Base-by-base conservation (phyloP, 2,888 invertebrate genomes). In the Sinohyriopsis cumingii region DNA sequence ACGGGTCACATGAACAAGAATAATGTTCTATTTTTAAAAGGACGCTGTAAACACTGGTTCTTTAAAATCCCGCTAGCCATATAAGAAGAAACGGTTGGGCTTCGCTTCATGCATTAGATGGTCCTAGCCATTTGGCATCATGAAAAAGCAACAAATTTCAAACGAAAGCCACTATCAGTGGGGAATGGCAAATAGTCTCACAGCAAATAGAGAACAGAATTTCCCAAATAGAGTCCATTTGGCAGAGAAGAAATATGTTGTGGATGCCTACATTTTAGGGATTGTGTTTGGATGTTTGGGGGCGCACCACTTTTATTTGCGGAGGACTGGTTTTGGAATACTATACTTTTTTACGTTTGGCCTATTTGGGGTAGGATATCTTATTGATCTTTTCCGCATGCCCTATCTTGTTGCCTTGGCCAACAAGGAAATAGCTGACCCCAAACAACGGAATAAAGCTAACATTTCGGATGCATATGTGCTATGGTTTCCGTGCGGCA, bases 321-420 rank as follows among this genome's bases (percentile, higher is more conserved):
- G 72, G 75, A 65, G 78, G 54, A 72, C 73, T 18, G 67, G 68
- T 20, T 82, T 75, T 63, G 82, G 82, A 1, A 72, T 81, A 19
- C 59, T 80, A 22, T 84, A 84, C 65, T 70, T 84, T 28, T 77
- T 80, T 63, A 84, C 82, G 19, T 71, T 81, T 45, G 82, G 82
- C 0, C 71, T 84, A 12, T n/a, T 72, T 7, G 84, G 84, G 6
- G 68, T 65, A 25, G 84, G 84, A 18, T 84, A 73, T 57, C 56
- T 83, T 1, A 68, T 82, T 24, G 84, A 84, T 67, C 57, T 80
- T 57, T 78, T 80, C 57, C 76, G 84, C 15, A 62, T 84, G 63
- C 81, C 82, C 0, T 80, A 76, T 59, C 71, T 84, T 6, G 84
- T 84, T 20, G 61, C 60, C 19, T 33, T 74, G 45, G 72, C 74